A percentile compares a stretch with the other conserved stretches of the same genome.
phyloP scores from a whole-genome alignment of 92 coral and sea anemone species.

The Heteractis magnifica region DNA sequence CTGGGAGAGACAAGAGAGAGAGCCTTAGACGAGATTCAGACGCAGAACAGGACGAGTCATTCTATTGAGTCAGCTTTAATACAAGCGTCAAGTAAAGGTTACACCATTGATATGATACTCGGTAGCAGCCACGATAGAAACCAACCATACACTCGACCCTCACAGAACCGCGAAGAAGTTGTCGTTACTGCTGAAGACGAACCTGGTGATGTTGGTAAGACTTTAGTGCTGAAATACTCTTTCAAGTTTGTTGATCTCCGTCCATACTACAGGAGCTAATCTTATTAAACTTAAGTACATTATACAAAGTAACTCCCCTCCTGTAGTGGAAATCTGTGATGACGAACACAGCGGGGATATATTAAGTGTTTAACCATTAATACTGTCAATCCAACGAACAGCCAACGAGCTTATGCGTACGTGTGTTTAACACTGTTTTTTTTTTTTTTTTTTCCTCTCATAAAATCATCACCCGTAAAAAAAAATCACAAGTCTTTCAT shows the following conservation, averaged over 20 bases:
- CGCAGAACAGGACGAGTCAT: constrained; percentile 34
- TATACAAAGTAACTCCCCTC: not conserved
- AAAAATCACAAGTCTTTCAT: not conserved
- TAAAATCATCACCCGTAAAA: not conserved
- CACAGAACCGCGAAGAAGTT: not conserved
- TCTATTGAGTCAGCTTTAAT: constrained; percentile 86
- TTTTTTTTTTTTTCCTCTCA: not conserved
- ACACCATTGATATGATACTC: constrained; percentile 91
- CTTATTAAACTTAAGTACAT: constrained; percentile 27
- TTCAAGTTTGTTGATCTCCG: not conserved
- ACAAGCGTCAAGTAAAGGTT: constrained; percentile 84
- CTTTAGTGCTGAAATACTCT: not conserved
- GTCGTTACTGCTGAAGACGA: constrained; percentile 1
- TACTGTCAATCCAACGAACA: not conserved
- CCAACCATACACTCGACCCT: not conserved
- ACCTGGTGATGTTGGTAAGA: constrained; percentile 4
- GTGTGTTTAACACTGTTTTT: not conserved
- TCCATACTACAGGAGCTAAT: not conserved
- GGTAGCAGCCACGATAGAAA: constrained; percentile 70
- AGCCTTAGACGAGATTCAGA: constrained; percentile 3
- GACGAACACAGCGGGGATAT: constrained; percentile 19
- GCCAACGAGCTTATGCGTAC: not conserved
- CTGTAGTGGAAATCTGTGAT: constrained; percentile 8
- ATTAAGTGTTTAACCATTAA: not conserved
- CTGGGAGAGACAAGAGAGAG: constrained; percentile 19